A percentile compares a stretch with the other conserved stretches of the same genome.
phyloP scores from a whole-genome alignment of 2,888 invertebrate genomes.

The Lasioglossum lativentre region DNA sequence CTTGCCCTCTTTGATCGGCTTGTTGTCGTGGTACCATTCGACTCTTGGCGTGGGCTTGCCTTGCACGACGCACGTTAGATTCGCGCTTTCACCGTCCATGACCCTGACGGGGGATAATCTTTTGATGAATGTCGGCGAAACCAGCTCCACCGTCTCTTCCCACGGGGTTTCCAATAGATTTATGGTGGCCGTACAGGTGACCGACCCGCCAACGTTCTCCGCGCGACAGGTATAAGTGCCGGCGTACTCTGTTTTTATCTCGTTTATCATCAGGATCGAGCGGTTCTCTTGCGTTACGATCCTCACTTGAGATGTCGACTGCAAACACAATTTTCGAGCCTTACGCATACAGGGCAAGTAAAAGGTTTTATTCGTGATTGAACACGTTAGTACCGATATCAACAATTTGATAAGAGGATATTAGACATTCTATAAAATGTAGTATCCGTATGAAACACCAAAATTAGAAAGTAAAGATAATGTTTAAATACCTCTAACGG shows the following conservation, averaged over 20 bases:
- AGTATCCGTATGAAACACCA: not conserved
- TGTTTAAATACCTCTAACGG: conserved; percentile 87
- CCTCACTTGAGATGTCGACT: conserved; percentile 89
- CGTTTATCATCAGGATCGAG: conserved; percentile 92
- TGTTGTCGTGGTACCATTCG: conserved; percentile 92
- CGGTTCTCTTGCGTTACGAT: conserved; percentile 91
- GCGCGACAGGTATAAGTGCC: conserved; percentile 95
- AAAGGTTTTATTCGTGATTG: too few relatives aligned
- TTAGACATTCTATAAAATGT: not conserved
- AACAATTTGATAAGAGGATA: not conserved
- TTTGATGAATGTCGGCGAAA: conserved; percentile 91
- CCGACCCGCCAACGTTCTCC: conserved; percentile 95
- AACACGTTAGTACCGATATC: too few relatives aligned
- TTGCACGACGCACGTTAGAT: conserved; percentile 89
- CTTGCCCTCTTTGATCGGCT: conserved; percentile 90
- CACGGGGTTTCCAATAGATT: conserved; percentile 87
- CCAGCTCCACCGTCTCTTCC: conserved; percentile 87
- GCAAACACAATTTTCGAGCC: conserved; percentile 41
- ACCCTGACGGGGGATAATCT: conserved; percentile 91
- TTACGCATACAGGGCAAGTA: too few relatives aligned
- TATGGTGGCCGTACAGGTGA: conserved; percentile 93
- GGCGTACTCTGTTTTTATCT: conserved; percentile 88
- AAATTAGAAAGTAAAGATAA: not conserved
- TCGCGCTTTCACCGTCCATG: conserved; percentile 95
- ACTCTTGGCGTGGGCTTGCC: conserved; percentile 93